phyloP scores from a whole-genome alignment of 2,888 invertebrate species.

The Luffia ferchaultella region DNA sequence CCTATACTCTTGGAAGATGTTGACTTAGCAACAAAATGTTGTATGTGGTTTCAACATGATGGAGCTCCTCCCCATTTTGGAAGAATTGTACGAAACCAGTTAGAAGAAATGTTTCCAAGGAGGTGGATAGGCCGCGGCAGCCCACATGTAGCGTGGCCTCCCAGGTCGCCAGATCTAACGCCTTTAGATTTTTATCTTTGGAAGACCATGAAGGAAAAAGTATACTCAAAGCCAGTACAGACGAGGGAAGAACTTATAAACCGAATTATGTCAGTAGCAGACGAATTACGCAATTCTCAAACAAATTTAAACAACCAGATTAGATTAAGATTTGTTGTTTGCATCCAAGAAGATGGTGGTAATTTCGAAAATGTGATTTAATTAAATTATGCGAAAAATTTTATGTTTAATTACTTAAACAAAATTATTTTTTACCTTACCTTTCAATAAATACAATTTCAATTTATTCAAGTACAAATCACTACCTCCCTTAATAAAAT shows the following conservation, averaged over 20 bases:
- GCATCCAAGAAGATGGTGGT: neutral
- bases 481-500: neutral
- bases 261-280: neutral
- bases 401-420: neutral
- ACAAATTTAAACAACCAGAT: neutral
- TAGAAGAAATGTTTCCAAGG: neutral
- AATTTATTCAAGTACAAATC: neutral
- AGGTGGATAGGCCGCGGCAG: neutral
- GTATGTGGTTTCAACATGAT: neutral
- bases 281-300: neutral
- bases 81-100: neutral
- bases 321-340: neutral
- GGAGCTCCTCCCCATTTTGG: neutral
- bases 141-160: neutral
- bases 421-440: neutral
- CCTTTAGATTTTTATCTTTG: neutral
- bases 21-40: neutral
- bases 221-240: neutral
- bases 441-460: neutral
- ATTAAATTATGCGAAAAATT: neutral
- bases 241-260: neutral
- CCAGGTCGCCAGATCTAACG: neutral
- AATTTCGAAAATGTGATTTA: neutral
- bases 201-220: neutral
- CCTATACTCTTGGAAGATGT: neutral